Conservation (phyloP, 2,113 vertebrate species). For the Siphamia tubifer region DNA sequence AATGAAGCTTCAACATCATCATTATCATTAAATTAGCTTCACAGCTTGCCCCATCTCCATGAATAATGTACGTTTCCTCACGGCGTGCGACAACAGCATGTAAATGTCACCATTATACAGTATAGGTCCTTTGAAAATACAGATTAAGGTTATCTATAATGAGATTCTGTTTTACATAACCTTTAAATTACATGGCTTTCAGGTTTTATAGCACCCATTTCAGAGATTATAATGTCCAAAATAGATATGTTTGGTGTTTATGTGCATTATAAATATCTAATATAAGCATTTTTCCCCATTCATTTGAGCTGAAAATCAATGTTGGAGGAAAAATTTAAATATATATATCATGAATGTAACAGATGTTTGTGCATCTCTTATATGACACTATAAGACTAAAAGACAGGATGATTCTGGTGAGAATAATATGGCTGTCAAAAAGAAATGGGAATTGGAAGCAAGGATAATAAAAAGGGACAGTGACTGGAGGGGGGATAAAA, state of each 20-base stretch:
- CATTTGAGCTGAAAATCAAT: background rate
- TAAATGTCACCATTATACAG: constrained; percentile 3
- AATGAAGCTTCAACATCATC: constrained; percentile 1
- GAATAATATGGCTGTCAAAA: too few species aligned
- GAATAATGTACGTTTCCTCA: constrained; percentile 44
- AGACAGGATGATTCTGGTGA: too few species aligned
- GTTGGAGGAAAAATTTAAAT: too few species aligned
- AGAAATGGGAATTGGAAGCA: too few species aligned
- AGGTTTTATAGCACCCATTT: background rate
- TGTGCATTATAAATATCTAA: background rate
- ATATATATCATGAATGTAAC: background rate
- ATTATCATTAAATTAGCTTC: constrained; percentile 34
- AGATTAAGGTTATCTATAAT: background rate
- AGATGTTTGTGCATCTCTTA: background rate
- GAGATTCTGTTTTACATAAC: background rate
- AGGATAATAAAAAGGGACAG: too few species aligned
- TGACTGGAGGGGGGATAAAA: too few species aligned
- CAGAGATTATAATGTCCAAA: background rate
- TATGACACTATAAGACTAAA: background rate
- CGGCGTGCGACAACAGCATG: background rate
- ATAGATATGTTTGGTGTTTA: too few species aligned
- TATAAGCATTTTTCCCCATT: too few species aligned
- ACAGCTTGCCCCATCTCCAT: constrained; percentile 37
- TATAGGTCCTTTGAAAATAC: background rate
- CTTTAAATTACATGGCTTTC: background rate